Conservation (phyloP, 2,113 vertebrate species). For the Ovis aries region DNA sequence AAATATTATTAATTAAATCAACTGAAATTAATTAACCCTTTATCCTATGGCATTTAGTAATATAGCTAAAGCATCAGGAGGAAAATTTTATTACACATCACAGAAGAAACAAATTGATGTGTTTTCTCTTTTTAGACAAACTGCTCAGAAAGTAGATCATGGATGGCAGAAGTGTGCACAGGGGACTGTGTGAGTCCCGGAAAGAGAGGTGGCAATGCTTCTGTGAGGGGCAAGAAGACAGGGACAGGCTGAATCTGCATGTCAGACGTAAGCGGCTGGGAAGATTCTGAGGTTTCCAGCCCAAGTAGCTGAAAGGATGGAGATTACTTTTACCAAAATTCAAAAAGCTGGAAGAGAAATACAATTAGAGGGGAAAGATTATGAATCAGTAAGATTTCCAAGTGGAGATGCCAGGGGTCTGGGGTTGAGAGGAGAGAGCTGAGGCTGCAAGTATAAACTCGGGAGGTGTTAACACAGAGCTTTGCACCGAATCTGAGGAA, state of each 20-base stretch:
- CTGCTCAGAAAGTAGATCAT: background rate
- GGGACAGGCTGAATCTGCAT: background rate
- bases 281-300: background rate
- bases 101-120: background rate
- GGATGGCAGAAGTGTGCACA: background rate
- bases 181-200: background rate
- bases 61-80: background rate
- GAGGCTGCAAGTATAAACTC: no score
- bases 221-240: background rate
- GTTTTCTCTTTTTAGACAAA: background rate
- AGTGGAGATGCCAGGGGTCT: background rate
- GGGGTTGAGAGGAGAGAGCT: background rate
- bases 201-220: background rate
- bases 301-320: background rate
- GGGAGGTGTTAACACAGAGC: background rate
- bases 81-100: background rate
- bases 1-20: constrained; percentile 43
- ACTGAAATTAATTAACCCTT: constrained; percentile 40
- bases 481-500: background rate
- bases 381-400: background rate
- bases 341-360: background rate
- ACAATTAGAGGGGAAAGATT: background rate
- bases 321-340: background rate
- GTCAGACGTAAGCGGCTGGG: background rate
- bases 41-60: background rate